Evolutionary conservation across 2,797 vertebrate genomes (phyloP), one percentile per base, ranked within the genome.

Genomic region (Propithecus perrieri): DNA sequence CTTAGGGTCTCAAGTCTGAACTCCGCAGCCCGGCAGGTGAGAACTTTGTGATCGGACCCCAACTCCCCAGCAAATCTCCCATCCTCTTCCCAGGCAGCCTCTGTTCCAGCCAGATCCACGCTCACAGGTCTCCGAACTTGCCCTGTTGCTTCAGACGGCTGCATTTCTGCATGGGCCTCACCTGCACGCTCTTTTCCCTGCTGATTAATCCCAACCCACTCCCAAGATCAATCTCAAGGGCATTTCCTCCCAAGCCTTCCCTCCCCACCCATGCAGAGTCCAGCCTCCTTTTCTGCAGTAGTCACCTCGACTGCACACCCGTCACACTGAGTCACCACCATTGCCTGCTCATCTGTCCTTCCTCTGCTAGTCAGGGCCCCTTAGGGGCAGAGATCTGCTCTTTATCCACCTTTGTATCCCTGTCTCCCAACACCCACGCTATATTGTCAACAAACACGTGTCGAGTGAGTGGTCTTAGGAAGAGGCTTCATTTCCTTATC

Each of bases 401-500:
- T 3, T 33, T 9, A 38, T 14, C 63, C 76, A 38, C 63, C n/a
- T 75, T 84, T 22, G n/a, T 28, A 20, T 38, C 8, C 8, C 41
- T 7, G 2, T 28, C 53, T 76, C 76, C 41, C 17, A 53, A 69
- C 41, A 61, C 88, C 50, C 74, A 74, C 48, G 59, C 81, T 1
- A 6, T 20, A 22, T 10, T 30, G 76, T 87, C 95, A 76, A 14
- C 78, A 12, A 46, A 30, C 92, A 48, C 4, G 11, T 30, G 95
- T 24, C 17, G 50, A 48, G 30, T 50, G 63, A 55, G 74, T 41
- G 28, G 55, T 48, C 91, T 86, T 33, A 69, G 24, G 74, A 92
- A 86, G 35, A 69, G 33, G 69, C 57, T 97, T 69, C 84, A 79
- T 74, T 96, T 96, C 96, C 85, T 95, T 38, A 22, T 92, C 33